phyloP scores from a whole-genome alignment of 2,797 vertebrate species.

The Crocodylus rhombifer region DNA sequence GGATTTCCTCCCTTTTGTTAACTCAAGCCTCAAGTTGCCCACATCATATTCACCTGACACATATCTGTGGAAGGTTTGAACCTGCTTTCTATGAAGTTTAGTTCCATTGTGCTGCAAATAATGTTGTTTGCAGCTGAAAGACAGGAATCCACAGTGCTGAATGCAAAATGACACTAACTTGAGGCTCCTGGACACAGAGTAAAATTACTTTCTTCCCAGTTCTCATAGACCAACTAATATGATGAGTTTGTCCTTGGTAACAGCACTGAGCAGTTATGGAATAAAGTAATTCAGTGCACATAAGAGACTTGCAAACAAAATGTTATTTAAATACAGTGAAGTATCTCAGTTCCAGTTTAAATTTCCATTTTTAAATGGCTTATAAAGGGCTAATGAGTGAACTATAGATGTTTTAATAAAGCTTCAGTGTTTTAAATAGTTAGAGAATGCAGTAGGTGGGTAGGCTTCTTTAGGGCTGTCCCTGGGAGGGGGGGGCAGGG shows the following conservation, averaged over 20 bases:
- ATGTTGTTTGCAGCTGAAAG: background rate
- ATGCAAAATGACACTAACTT: background rate
- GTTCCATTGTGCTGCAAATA: background rate
- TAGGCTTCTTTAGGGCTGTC: background rate
- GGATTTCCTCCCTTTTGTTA: background rate
- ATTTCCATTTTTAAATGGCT: background rate
- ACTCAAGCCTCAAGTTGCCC: background rate
- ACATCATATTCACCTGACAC: background rate
- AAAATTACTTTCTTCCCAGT: background rate
- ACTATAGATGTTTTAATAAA: background rate
- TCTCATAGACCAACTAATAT: background rate
- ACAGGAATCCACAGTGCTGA: background rate
- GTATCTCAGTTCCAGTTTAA: background rate
- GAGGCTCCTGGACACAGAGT: background rate
- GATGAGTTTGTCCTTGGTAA: background rate
- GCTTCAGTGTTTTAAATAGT: background rate
- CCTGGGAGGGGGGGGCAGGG: no score
- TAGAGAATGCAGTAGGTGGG: background rate
- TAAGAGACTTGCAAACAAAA: background rate
- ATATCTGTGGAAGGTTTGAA: background rate
- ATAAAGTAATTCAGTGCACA: background rate
- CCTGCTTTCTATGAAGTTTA: background rate
- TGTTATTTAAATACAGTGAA: background rate
- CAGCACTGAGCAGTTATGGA: background rate
- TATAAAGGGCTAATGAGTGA: background rate